Evolutionary conservation across 2,113 vertebrate genomes (phyloP).

Genomic region (Herpailurus yagouaroundi): DNA sequence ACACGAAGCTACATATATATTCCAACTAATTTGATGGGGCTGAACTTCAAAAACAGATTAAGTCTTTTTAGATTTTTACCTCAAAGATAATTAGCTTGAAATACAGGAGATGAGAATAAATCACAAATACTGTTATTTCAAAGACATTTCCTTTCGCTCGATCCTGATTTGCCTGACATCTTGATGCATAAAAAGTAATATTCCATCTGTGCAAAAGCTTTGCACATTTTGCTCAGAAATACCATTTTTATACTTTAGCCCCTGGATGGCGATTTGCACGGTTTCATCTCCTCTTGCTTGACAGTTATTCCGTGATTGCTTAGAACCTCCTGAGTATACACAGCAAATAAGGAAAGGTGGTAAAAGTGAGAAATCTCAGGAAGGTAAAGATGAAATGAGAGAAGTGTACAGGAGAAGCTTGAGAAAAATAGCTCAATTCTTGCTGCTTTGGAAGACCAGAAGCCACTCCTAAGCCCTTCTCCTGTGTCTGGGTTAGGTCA

Average conservation of each 20-base stretch:
- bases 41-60: constrained; percentile 78
- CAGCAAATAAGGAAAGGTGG: constrained; percentile 24
- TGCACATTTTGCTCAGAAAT: constrained; percentile 19
- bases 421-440: background rate
- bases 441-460: background rate
- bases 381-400: background rate
- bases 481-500: background rate
- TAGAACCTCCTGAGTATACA: background rate
- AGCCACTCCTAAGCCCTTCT: background rate
- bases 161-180: constrained; percentile 24
- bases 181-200: constrained; percentile 48
- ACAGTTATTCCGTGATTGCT: background rate
- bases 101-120: constrained; percentile 59
- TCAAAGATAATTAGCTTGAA: constrained; percentile 73
- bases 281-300: background rate
- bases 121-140: constrained; percentile 67
- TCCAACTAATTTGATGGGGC: constrained; percentile 68
- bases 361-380: constrained; percentile 27
- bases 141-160: constrained; percentile 56
- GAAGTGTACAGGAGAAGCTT: background rate
- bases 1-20: constrained; percentile 53
- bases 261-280: background rate
- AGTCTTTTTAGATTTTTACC: constrained; percentile 64
- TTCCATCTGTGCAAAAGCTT: constrained; percentile 15
- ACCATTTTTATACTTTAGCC: constrained; percentile 10